Evolutionary conservation across 2,113 vertebrate species (phyloP), one percentile per base, ranked within the genome.

Genomic region (Myotis brandtii): DNA sequence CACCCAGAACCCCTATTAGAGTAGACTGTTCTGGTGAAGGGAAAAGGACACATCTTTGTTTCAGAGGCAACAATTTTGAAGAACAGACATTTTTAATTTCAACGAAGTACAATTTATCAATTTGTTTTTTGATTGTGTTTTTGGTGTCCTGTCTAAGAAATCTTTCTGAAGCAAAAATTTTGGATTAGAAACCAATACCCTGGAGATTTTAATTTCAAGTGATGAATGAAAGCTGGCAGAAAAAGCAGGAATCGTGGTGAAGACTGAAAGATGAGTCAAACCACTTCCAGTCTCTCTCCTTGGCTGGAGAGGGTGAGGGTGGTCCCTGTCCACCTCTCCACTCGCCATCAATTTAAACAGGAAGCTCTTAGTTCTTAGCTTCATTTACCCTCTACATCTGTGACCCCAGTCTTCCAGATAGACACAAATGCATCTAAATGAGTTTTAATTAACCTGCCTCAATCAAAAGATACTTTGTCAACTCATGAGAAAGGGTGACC

Each of bases 381-480:
- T 83, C 97, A 95, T 97, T 97, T 94, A 95, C 75, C 46, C 89
- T 96, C 70, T 93, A 67, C 89, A 93, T 96, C 81, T 85, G 56
- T 40, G 66, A 96, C 90, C 56, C 0, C 32, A 95, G 95, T 64
- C 84, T 89, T 97, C 92, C 77, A 77, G 76, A 96, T 87, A 87
- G 97, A 98, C 59, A 96, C 95, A 98, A 97, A 98, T 97, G 96
- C 37, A 96, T 95, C 97, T 97, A 97, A 98, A 98, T 98, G 97
- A 98, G 96, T 97, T 98, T 98, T 98, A 98, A 98, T 98, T 97
- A 98, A 98, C 97, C 95, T 97, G 95, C 97, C 93, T 97, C 98
- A 70, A 98, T 98, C 97, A 98, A 97, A 98, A 98, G 96, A 96
- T 98, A 98, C 97, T 98, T 95, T 97, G 97, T 98, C 97, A 98